Conservation (phyloP, 2,888 invertebrate species). For the Galeopsomyia nigrocyanea region DNA sequence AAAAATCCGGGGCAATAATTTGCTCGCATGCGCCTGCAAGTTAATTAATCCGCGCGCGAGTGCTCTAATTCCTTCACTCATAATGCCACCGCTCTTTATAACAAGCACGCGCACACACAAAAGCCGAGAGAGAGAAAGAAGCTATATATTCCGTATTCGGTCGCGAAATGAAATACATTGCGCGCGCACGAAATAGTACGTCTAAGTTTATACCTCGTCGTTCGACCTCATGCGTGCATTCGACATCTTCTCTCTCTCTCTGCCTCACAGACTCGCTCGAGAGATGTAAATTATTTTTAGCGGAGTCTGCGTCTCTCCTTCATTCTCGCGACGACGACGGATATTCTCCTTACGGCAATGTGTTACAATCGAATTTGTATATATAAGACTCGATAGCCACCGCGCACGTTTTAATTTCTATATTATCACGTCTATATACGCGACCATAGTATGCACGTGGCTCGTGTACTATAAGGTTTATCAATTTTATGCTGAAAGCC, state of each 20-base stretch:
- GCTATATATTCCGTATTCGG: conserved; percentile 7
- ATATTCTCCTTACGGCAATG: no score
- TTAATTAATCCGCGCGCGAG: conserved; percentile 12
- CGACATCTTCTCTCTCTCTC: background rate
- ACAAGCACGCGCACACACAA: background rate
- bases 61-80: conserved; percentile 19
- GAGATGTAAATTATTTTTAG: conserved; percentile 42
- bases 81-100: background rate
- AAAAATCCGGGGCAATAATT: no score
- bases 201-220: background rate
- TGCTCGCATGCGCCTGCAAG: background rate
- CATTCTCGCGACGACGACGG: background rate
- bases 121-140: no score
- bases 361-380: background rate
- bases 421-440: no score
- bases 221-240: conserved; percentile 16
- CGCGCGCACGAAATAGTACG: conserved; percentile 1
- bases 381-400: background rate
- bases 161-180: conserved; percentile 22
- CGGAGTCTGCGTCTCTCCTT: background rate
- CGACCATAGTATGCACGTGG: background rate
- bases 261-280: background rate
- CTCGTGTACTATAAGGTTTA: background rate
- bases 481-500: conserved; percentile 8
- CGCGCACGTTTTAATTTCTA: background rate